phyloP scores from a whole-genome alignment of 2,888 invertebrate genomes.

The Cephalotes varians region DNA sequence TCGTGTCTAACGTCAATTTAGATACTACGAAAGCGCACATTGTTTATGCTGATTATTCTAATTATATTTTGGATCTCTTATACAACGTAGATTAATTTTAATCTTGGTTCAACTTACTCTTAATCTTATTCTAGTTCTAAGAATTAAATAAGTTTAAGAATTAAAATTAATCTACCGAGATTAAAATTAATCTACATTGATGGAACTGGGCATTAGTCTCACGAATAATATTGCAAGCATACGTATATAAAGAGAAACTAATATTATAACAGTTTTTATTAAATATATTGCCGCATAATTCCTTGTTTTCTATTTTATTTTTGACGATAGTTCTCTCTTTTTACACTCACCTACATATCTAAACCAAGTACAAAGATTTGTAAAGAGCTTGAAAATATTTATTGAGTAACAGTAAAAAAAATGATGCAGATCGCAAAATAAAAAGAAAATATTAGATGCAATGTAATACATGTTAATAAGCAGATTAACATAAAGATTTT shows the following conservation, averaged over 20 bases:
- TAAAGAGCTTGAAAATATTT: conserved; percentile 62
- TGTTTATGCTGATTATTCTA: not conserved
- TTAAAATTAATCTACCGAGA: no score
- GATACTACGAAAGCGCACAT: not conserved
- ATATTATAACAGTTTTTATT: conserved; percentile 18
- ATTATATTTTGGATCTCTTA: not conserved
- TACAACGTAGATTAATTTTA: no score
- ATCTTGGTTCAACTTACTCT: no score
- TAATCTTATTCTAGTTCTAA: no score
- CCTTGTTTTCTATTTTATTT: not conserved
- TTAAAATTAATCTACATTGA: no score
- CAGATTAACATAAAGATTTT: conserved; percentile 25
- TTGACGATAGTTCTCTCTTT: not conserved
- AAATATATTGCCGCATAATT: not conserved
- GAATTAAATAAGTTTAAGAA: no score
- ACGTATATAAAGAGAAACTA: not conserved
- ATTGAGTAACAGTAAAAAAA: conserved; percentile 67
- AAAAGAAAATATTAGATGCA: conserved; percentile 47
- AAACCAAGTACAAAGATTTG: conserved; percentile 5
- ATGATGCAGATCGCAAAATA: conserved; percentile 63
- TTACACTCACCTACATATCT: not conserved
- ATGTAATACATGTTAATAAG: conserved; percentile 23
- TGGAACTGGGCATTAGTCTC: no score
- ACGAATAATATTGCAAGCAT: not conserved
- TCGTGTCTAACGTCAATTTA: conserved; percentile 11